Percentiles rank a stretch among this genome's conserved stretches.
These are phyloP conservation scores for Calameuta filiformis DNA, from an alignment of 2,888 invertebrate species.

Conservation along the genomic window DNA sequence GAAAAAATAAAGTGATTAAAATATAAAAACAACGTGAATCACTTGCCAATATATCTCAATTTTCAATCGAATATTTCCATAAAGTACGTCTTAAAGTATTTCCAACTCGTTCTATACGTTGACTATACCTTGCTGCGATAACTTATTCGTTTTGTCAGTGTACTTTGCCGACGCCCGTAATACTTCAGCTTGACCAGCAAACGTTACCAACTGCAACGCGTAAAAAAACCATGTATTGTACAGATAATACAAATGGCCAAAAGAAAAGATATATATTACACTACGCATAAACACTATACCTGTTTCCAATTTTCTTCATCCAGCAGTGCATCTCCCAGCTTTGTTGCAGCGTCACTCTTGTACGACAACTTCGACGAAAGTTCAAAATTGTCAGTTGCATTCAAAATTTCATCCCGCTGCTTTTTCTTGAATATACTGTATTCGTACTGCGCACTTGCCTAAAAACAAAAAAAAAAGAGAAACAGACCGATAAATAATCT, in stretches of 20 bases:
- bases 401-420: constrained; percentile 28
- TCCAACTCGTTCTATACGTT: neutral
- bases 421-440: constrained; percentile 41
- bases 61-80: neutral
- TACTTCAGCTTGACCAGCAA: constrained; percentile 40
- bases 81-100: neutral
- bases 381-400: constrained; percentile 23
- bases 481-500: neutral
- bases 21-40: neutral
- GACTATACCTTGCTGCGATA: constrained; percentile 42
- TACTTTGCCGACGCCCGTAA: constrained; percentile 30
- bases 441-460: constrained; percentile 40
- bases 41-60: neutral
- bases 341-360: constrained; percentile 41
- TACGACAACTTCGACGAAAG: constrained; percentile 31
- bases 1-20: constrained; percentile 16
- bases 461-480: constrained; percentile 16
- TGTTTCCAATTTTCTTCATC: constrained; percentile 37
- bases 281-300: constrained; percentile 27
- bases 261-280: neutral
- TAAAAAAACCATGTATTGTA: neutral
- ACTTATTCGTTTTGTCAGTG: constrained; percentile 26
- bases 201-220: constrained; percentile 44
- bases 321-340: constrained; percentile 51
- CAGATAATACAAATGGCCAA: neutral